Evolutionary conservation across 2,888 invertebrate genomes (phyloP), one percentile per base, ranked within the genome.

Genomic region (Poecilobothrus nobilitatus): DNA sequence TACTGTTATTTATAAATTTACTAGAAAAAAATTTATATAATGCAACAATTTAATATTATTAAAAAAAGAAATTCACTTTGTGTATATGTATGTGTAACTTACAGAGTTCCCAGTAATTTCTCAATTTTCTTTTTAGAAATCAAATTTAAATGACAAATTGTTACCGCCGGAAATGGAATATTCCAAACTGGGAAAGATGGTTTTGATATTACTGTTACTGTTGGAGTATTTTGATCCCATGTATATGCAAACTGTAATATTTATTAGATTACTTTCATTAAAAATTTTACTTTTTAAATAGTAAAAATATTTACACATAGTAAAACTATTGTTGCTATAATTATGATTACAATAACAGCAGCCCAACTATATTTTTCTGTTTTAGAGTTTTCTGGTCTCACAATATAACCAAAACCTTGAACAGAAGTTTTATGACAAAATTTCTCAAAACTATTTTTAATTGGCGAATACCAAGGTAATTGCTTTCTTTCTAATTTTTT

Each of bases 341-440:
- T 78, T 63, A 88, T 86, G 4, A 84, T 64, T 0, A 84, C 53
- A 10, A 88, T 86, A 0, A 86, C 83, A 0, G 84, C 63, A 0
- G 84, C 82, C 90, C 90, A 90, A 64, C 79, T 78, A 1, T 71
- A 67, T 0, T 88, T 85, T 78, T 89, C 89, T 61, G 79, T 72
- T 9, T 77, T 75, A 63, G 83, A 85, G 34, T 87, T 84, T 63
- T 86, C 85, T 53, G 84, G 82, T 75, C 87, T 85, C 4, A 86
- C 86, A 41, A 89, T 87, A 74, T 89, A 89, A 75, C 87, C 88
- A 74, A 88, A 90, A 1, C 90, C 90, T 75, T 90, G 90, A 67
- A 90, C 79, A 71, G 88, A 87, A 0, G 90, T 90, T 53, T 53
- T 53, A 18, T 5, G 1, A 53, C 53, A 53, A 53, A 53, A 53